Base-by-base conservation (phyloP, 1,140 invertebrate species). In the Scylla paramamosain region DNA sequence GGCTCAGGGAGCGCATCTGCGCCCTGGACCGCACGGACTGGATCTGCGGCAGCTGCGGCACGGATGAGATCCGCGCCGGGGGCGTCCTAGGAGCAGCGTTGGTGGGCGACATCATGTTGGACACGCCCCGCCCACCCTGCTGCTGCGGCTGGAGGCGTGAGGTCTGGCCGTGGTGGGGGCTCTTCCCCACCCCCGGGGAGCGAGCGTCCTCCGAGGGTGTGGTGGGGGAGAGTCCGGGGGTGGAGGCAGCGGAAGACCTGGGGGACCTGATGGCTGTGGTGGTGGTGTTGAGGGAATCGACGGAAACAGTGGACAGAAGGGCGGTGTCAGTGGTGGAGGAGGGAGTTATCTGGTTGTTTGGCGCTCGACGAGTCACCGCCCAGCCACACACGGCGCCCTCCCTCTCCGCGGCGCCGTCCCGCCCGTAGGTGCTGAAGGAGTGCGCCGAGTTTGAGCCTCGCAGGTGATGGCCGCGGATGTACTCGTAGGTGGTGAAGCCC, bases 401-500 rank as follows among this genome's bases (percentile, higher is more conserved):
- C 45, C 93, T 93, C 32, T 94, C 87, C 28, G 93, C 86, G 28
- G 88, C 94, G n/a, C 90, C 82, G 29, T 95, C 95, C 48, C 95
- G 93, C 52, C 93, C 92, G 52, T 95, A 95, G 16, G 93, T 95
- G 67, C 89, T 94, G 52, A 96, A 96, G 29, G 96, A 96, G 87
- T 95, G 92, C 8, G 95, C 93, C 28, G 96, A 96, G 83, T 91
- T 95, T 6, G 96, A 96, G 77, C 93, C 96, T 6, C 95, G 91
- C 28, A 96, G 39, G 87, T 95, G 95, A 45, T 95, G 95, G 12
- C 96, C 94, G 29, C 96, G 95, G 52, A 97, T 96, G 96, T 99
- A 99, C 96, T 99, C 99, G 97, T 99, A 99, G 0, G 99, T 99
- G 8, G 98, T 99, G 28, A 99, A 97, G 0, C 98, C 98, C 92